These are phyloP conservation scores for Timema podura DNA, from an alignment of 2,888 invertebrate genomes.

Conservation along the genomic window DNA sequence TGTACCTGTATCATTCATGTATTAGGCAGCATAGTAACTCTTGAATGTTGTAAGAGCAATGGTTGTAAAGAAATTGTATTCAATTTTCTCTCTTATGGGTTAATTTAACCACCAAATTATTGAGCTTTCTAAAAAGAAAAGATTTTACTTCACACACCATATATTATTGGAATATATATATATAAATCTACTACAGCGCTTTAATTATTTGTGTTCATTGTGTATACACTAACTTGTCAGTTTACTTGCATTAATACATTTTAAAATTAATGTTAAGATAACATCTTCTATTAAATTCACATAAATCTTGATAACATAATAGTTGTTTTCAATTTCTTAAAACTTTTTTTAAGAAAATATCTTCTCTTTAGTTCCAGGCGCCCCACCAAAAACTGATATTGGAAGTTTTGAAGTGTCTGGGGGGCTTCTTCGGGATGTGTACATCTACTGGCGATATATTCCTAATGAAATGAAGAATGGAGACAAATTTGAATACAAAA, in stretches of 20 bases:
- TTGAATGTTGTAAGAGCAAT: too few species aligned
- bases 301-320: background rate
- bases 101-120: too few species aligned
- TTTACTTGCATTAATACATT: background rate
- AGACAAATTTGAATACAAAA: constrained; percentile 64
- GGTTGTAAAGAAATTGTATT: too few species aligned
- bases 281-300: background rate
- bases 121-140: too few species aligned
- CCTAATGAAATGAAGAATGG: constrained; percentile 67
- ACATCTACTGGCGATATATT: constrained; percentile 77
- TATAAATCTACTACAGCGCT: too few species aligned
- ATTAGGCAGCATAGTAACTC: too few species aligned
- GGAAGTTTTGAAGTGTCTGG: constrained; percentile 66
- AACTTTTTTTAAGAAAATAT: background rate
- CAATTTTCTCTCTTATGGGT: too few species aligned
- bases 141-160: too few species aligned
- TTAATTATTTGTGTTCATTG: background rate
- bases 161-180: too few species aligned
- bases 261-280: background rate
- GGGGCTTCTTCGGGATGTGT: constrained; percentile 50
- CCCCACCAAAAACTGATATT: constrained; percentile 64
- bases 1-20: too few species aligned
- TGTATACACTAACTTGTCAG: background rate
- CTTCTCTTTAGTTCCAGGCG: constrained; percentile 52
- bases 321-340: too few species aligned